Evolutionary conservation across 1,140 invertebrate species (phyloP), one percentile per base, ranked within the genome.

Genomic region (Halesus radiatus): DNA sequence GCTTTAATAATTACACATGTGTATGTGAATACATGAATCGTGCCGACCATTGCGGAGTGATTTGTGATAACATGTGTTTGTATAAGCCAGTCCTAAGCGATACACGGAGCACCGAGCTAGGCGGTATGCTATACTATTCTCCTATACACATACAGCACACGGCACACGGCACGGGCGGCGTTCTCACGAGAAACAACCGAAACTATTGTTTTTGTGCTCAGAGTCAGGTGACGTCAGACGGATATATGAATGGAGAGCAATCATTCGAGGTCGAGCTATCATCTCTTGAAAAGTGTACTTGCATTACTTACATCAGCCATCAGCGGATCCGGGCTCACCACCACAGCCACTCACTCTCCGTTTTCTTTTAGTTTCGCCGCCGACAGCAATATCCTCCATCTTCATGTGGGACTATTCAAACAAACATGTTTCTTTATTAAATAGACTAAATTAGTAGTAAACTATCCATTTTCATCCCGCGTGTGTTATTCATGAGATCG

Each of bases 181-280:
- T 73, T 73, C 50, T 54, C 70, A 74, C 70, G 70, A 74, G 70
- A 74, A 74, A 50, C 13, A 13, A 45, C 52, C 10, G 4, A 54
- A 8, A 54, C 66, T 45, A n/a, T 50, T 50, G 32, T 70, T 50
- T 70, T 70, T 50, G 23, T 50, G 66, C 37, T 70, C 37, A n/a
- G n/a, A n/a, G n/a, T n/a, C n/a, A 52, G 66, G 74, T 76, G 74
- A 76, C 74, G 74, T 76, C 74, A 76, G 50, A n/a, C 54, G 3
- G 18, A 74, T n/a, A 76, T 54, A 76, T 76, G 74, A 76, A 76
- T 76, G 74, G 18, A 76, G 56, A 62, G n/a, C 74, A 45, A 60
- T 76, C 74, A 60, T 76, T 56, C 20, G 32, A 76, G 74, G 74
- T 76, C 74, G 32, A 54, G 54, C 74, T 76, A 76, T 76, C 74